Evolutionary conservation across 1,140 invertebrate species (phyloP).

Genomic region (Drosophila melanogaster): Release_6_plus_ISO1_MT NT_033779.5:13961501-13962000

Average conservation of each 20-base stretch:
- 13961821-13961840: slow-evolving; percentile 45
- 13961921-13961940: slow-evolving; percentile 24
- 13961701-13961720: slow-evolving; percentile 64
- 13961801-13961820: slow-evolving; percentile 57
- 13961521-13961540: slow-evolving; percentile 77
- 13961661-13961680: slow-evolving; percentile 43
- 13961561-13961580: slow-evolving; percentile 57
- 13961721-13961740: slow-evolving; percentile 67
- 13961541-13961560: slow-evolving; percentile 69
- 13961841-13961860: slow-evolving; percentile 49
- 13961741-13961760: slow-evolving; percentile 60
- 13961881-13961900: slow-evolving; percentile 72
- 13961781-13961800: slow-evolving; percentile 74
- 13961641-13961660: slow-evolving; percentile 65
- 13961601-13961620: slow-evolving; percentile 81
- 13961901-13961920: slow-evolving; percentile 67
- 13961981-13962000: slow-evolving; percentile 1
- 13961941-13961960: slow-evolving; percentile 83
- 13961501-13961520: slow-evolving; percentile 67
- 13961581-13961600: slow-evolving; percentile 65
- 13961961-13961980: slow-evolving; percentile 61
- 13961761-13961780: slow-evolving; percentile 74
- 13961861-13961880: slow-evolving; percentile 48
- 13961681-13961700: slow-evolving; percentile 51
- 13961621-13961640: slow-evolving; percentile 45